A percentile compares a stretch with the other conserved stretches of the same genome.
These are phyloP conservation scores for Anthopleura xanthogrammica DNA, from an alignment of 92 coral and sea anemone species.

Conservation along the genomic window DNA sequence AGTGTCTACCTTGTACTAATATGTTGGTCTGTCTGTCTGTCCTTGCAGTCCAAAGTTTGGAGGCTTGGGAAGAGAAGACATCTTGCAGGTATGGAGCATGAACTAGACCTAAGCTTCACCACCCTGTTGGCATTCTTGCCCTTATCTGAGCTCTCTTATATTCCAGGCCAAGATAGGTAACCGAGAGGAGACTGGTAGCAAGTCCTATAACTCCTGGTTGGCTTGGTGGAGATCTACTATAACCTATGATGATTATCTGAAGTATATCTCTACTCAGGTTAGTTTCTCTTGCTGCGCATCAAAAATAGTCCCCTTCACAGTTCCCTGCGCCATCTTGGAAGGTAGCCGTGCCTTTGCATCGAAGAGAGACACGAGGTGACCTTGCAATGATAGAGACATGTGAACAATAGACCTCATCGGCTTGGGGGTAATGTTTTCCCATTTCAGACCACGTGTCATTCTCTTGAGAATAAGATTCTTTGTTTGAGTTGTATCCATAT, in stretches of 20 bases:
- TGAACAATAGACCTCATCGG: too few relatives aligned
- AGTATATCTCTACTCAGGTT: conserved; percentile 90
- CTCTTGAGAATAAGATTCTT: too few relatives aligned
- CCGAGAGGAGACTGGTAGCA: conserved; percentile 59
- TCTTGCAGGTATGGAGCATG: conserved; percentile 59
- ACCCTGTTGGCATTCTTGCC: not conserved
- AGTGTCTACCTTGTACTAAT: not conserved
- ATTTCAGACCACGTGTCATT: too few relatives aligned
- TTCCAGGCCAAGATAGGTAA: conserved; percentile 74
- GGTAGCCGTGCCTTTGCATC: too few relatives aligned
- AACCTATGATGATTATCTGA: conserved; percentile 84
- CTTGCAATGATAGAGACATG: too few relatives aligned
- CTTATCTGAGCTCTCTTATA: not conserved
- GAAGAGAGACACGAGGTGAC: too few relatives aligned
- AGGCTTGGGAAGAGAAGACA: conserved; percentile 91
- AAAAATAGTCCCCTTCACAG: too few relatives aligned
- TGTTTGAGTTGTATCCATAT: too few relatives aligned
- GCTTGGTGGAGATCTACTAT: conserved; percentile 99
- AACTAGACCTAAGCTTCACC: not conserved
- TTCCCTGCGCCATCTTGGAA: too few relatives aligned
- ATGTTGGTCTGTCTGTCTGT: not conserved
- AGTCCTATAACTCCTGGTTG: conserved; percentile 95
- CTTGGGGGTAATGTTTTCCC: too few relatives aligned
- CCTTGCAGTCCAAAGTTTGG: conserved; percentile 89
- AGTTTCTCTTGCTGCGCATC: not conserved